Conservation (phyloP, 1,140 invertebrate genomes). For the Drosophila repletoides region DNA sequence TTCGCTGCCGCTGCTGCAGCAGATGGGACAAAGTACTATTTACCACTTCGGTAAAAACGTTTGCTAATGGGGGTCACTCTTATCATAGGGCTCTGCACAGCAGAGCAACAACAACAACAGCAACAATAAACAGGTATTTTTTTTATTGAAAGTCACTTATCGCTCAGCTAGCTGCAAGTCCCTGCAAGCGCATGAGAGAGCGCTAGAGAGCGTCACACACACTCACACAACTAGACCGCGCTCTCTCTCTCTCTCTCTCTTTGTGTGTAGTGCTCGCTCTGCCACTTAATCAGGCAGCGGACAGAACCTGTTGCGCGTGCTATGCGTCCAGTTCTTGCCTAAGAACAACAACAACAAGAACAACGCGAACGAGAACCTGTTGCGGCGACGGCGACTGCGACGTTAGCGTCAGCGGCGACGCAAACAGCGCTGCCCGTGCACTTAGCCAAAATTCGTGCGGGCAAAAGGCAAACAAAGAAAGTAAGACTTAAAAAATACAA, state of each 20-base stretch:
- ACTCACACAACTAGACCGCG: neutral
- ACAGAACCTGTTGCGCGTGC: slow-evolving; percentile 71
- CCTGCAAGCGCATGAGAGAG: slow-evolving; percentile 24
- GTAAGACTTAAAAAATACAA: slow-evolving; percentile 52
- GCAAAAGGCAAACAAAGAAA: slow-evolving; percentile 68
- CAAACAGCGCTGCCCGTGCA: slow-evolving; percentile 49
- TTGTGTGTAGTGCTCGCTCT: neutral
- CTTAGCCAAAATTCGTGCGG: slow-evolving; percentile 58
- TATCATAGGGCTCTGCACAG: slow-evolving; percentile 48
- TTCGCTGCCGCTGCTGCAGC: slow-evolving; percentile 28
- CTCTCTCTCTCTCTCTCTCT: slow-evolving; percentile 8
- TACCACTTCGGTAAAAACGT: slow-evolving; percentile 38
- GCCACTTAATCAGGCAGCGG: slow-evolving; percentile 34
- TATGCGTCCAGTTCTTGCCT: slow-evolving; percentile 61
- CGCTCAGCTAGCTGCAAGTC: slow-evolving; percentile 51
- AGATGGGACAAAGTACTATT: slow-evolving; percentile 24
- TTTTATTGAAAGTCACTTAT: slow-evolving; percentile 73
- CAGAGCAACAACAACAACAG: slow-evolving; percentile 40
- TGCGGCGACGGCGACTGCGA: slow-evolving; percentile 60
- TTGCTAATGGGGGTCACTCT: slow-evolving; percentile 68
- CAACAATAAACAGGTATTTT: slow-evolving; percentile 64
- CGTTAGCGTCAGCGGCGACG: slow-evolving; percentile 52
- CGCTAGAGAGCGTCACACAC: slow-evolving; percentile 13
- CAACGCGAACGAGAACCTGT: slow-evolving; percentile 65
- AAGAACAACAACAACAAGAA: slow-evolving; percentile 28